Base-by-base conservation (phyloP, 2,113 vertebrate species). In the Leucopsar rothschildi region DNA sequence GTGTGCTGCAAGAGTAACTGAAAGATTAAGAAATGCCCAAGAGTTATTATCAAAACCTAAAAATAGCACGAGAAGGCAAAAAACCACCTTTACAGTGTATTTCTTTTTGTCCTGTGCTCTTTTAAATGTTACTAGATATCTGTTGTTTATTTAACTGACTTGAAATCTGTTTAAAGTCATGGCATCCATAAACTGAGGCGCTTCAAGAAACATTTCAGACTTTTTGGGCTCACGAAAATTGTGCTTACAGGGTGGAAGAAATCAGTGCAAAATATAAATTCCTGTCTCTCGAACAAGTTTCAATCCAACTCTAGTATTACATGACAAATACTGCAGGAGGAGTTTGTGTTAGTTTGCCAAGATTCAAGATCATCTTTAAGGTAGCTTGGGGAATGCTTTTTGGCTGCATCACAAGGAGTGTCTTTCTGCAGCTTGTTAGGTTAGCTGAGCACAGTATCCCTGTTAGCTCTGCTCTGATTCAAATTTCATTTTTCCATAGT, bases 31-130 rank as follows among this genome's bases (percentile, higher is more conserved):
- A 82, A 64, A 35, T 22, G 6, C 24, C 47, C 64, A 10, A 9
- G 68, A 86, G 31, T 91, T 88, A 37, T 44, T 90, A 56, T 88
- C 12, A 56, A 64, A 80, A n/a, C 23, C 28, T 82, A 50, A 86
- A 88, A 69, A 27, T 21, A 60, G 40, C 7, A 22, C 76, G 64
- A n/a, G 40, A 29, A 8, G 10, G 12, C 13, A 44, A 56, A 39
- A 1, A 21, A 3, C 0, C 11, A 37, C 9, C 6, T 6, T 73
- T 88, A 14, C 2, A 52, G 17, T 2, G 0, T 64, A 33, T 83
- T 86, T 90, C 47, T 89, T 94, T 27, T 23, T 66, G 12, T 15
- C 18, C 22, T 66, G 6, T 49, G 12, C 42, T 70, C 29, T 79
- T 90, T n/a, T 55, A 69, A 77, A n/a, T 82, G 18, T 10, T 24